Conservation (phyloP, 2,797 vertebrate species). For the Molossus alvarezi region DNA sequence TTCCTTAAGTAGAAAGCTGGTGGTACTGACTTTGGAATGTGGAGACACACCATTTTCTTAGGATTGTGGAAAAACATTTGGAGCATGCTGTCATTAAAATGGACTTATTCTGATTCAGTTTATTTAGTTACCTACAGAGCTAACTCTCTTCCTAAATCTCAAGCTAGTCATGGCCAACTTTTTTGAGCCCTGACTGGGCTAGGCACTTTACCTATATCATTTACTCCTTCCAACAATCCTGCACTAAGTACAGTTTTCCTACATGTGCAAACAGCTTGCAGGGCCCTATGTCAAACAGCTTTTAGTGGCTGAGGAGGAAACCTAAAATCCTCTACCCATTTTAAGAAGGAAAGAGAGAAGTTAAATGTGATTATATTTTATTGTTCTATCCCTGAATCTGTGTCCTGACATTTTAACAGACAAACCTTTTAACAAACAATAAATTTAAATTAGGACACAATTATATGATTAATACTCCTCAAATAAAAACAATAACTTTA, state of each 20-base stretch:
- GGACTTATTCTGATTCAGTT: background rate
- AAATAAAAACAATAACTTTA: conserved; percentile 19
- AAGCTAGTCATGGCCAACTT: background rate
- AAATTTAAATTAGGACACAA: conserved; percentile 53
- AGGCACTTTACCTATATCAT: background rate
- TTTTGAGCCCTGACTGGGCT: background rate
- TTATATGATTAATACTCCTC: background rate
- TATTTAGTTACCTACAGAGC: background rate
- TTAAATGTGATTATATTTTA: background rate
- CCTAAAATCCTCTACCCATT: background rate
- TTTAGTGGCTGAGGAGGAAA: background rate
- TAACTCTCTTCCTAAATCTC: background rate
- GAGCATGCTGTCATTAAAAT: background rate
- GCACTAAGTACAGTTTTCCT: background rate
- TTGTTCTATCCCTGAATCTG: background rate
- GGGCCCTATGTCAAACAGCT: background rate
- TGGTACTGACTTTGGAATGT: background rate
- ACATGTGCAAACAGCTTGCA: background rate
- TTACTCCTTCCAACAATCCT: background rate
- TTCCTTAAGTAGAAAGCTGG: background rate
- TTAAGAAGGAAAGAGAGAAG: conserved; percentile 39
- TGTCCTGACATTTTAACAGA: conserved; percentile 47
- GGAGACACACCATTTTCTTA: background rate
- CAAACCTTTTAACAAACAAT: conserved; percentile 17
- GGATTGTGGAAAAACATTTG: background rate